Base-by-base conservation (phyloP, 2,113 vertebrate species). In the Garra rufa region DNA sequence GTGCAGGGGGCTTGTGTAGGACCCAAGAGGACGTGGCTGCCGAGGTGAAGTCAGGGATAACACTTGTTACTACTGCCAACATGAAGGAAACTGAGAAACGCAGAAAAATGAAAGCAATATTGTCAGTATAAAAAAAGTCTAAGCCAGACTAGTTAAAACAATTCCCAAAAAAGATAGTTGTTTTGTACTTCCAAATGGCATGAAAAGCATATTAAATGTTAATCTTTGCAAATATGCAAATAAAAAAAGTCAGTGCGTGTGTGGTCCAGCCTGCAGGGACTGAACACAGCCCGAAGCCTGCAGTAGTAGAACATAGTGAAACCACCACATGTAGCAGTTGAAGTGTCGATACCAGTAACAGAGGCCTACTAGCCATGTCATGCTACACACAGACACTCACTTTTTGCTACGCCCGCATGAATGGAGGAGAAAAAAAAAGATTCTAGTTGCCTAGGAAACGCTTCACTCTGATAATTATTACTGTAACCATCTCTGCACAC, bases 381-480 rank as follows among this genome's bases (percentile, higher is more conserved):
- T 95, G 96, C 94, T 94, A 95, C 95, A 92, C 93, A 93, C 93
- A 89, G 93, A 73, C 90, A 86, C 93, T 90, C 91, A 91, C 93
- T 89, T 83, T 76, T 79, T 85, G 74, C 71, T 63, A 73, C 94
- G 93, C 95, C 95, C 92, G 94, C 95, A 93, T 94, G 95, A 94
- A 95, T 93, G 94, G 89, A 93, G 93, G 52, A 86, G 89, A 87
- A 91, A 92, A 89, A 84, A 88, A 85, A 88, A 69, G 77, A 75
- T 69, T 77, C 86, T 76, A 91, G 98, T 99, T 99, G 96, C 97
- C 98, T 96, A 95, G 97, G 98, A 96, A 98, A 99, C 97, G 92
- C 95, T 96, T 96, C 88, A 94, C 95, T 97, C 95, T 94, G 95
- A 97, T 98, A 97, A 99, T 98, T 97, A 98, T 97, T 96, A 97